Evolutionary conservation across 2,888 invertebrate species (phyloP).

Genomic region (Agriopis aurantiaria): DNA sequence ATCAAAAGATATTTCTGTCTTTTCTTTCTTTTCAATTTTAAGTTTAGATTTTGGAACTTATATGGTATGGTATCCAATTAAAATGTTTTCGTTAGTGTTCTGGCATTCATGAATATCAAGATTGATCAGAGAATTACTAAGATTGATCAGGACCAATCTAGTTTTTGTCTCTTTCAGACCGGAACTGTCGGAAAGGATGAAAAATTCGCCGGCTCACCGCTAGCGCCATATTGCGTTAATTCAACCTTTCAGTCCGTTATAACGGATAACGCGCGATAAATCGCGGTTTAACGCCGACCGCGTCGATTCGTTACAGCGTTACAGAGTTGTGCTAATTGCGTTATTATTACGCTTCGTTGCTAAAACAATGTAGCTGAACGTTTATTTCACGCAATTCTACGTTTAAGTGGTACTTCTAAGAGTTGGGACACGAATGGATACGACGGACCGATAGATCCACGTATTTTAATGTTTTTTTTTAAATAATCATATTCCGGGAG

Average conservation of each 20-base stretch:
- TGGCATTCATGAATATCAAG: too few species aligned
- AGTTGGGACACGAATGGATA: not conserved
- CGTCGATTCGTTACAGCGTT: conserved; percentile 42
- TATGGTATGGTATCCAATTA: too few species aligned
- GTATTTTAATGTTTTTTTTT: too few species aligned
- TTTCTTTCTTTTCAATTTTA: too few species aligned
- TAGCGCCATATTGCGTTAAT: conserved; percentile 40
- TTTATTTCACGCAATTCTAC: conserved; percentile 38
- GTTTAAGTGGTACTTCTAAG: conserved; percentile 39
- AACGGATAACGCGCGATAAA: conserved; percentile 36
- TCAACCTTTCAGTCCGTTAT: conserved; percentile 35
- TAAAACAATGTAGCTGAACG: conserved; percentile 42
- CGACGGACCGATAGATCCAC: not conserved
- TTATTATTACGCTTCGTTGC: conserved; percentile 45
- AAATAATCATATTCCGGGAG: too few species aligned
- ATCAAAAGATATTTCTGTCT: too few species aligned
- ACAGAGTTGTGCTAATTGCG: conserved; percentile 47
- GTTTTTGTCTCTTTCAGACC: conserved; percentile 5
- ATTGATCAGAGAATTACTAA: too few species aligned
- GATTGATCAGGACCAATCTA: too few species aligned
- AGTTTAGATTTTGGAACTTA: too few species aligned
- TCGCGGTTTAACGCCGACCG: conserved; percentile 30
- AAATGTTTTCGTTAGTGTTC: too few species aligned
- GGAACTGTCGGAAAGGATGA: conserved; percentile 38
- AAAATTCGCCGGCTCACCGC: conserved; percentile 49